phyloP scores from a whole-genome alignment of 2,113 vertebrate genomes.

The Gymnogyps californianus region DNA sequence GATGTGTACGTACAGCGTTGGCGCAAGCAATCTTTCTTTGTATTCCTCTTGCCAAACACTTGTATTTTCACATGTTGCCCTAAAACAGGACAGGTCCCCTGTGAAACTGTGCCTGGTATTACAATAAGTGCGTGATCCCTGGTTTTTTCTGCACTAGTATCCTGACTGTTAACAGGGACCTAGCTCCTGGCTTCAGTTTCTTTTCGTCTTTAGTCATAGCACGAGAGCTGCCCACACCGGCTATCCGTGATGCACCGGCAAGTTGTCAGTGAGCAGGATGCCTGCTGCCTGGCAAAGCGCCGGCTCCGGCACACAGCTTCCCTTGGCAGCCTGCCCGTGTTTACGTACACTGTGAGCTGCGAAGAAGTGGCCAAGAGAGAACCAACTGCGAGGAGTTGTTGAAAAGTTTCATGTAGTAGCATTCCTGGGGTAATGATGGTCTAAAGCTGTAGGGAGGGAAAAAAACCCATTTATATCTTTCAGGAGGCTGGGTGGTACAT shows the following conservation, averaged over 20 bases:
- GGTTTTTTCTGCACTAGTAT: accelerated
- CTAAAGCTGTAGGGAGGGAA: background rate
- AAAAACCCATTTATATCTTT: accelerated
- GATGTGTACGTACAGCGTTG: background rate
- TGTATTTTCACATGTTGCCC: background rate
- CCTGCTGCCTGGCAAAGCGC: background rate
- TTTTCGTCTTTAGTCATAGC: background rate
- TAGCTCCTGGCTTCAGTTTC: background rate
- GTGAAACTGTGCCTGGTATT: background rate
- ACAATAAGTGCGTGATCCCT: background rate
- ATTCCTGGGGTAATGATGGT: background rate
- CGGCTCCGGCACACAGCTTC: background rate
- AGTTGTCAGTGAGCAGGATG: background rate
- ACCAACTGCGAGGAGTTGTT: background rate
- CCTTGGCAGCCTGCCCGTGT: background rate
- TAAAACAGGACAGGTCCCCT: background rate
- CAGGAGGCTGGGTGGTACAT: background rate
- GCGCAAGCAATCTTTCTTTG: background rate
- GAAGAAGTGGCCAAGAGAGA: background rate
- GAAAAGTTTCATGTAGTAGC: background rate
- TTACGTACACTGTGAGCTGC: background rate
- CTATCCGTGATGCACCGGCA: background rate
- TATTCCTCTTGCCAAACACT: background rate
- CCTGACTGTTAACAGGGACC: background rate
- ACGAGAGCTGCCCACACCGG: background rate